A percentile compares a stretch with the other conserved stretches of the same genome.
phyloP scores from a whole-genome alignment of 1,140 invertebrate genomes.

The Ips nitidus region DNA sequence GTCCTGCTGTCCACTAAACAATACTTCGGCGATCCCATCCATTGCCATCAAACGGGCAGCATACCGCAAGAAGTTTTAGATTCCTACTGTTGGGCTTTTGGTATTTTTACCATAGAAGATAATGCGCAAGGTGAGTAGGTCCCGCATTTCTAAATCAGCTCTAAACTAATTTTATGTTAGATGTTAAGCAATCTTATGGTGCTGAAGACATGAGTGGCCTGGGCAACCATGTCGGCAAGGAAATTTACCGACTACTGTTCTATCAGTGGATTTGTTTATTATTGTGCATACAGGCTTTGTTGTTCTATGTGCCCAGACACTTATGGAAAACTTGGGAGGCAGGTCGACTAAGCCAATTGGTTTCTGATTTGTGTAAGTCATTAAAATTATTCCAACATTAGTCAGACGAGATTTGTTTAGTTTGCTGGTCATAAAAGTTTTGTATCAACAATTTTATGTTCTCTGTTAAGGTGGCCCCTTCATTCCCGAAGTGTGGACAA shows the following conservation, averaged over 20 bases:
- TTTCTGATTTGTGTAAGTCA: slow-evolving; percentile 54
- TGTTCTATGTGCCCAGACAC: slow-evolving; percentile 74
- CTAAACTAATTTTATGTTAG: too few relatives aligned
- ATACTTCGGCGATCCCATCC: slow-evolving; percentile 71
- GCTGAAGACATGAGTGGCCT: not conserved
- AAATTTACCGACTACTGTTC: slow-evolving; percentile 62
- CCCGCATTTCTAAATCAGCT: slow-evolving; percentile 1
- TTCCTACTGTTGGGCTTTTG: slow-evolving; percentile 76
- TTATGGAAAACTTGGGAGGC: slow-evolving; percentile 79
- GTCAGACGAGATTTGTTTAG: not conserved
- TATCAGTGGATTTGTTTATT: slow-evolving; percentile 89
- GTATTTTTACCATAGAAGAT: slow-evolving; percentile 67
- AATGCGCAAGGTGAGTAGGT: slow-evolving; percentile 51
- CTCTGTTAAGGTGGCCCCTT: slow-evolving; percentile 52
- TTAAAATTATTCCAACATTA: slow-evolving; percentile 5
- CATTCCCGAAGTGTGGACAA: slow-evolving; percentile 58
- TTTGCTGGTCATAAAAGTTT: not conserved
- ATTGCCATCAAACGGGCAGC: slow-evolving; percentile 57
- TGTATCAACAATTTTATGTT: slow-evolving; percentile 15
- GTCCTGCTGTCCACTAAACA: slow-evolving; percentile 69
- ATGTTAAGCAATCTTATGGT: too few relatives aligned
- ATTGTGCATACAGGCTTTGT: slow-evolving; percentile 74
- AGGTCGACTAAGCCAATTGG: slow-evolving; percentile 58
- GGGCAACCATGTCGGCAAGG: slow-evolving; percentile 14
- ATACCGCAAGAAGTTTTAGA: slow-evolving; percentile 63